These are phyloP conservation scores for Polyergus mexicanus DNA, from an alignment of 1,140 invertebrate species.

Conservation along the genomic window DNA sequence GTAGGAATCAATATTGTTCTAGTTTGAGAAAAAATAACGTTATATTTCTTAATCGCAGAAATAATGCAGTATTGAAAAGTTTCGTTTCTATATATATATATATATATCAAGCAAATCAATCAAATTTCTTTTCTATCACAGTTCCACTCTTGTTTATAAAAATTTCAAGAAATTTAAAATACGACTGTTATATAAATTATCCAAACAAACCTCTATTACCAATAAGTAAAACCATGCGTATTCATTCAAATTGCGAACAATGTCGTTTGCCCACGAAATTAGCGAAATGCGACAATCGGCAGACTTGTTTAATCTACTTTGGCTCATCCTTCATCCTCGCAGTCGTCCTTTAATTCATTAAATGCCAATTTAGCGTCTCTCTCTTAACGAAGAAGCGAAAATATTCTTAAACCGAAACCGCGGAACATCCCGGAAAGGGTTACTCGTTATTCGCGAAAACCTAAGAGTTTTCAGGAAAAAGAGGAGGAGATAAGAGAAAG, in stretches of 20 bases:
- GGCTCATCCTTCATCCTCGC: slow-evolving; percentile 36
- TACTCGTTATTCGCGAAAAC: slow-evolving; percentile 42
- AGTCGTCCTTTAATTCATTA: slow-evolving; percentile 83
- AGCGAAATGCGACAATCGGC: slow-evolving; percentile 75
- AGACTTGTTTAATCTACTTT: slow-evolving; percentile 80
- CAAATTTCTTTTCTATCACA: not conserved
- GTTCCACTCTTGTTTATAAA: not conserved
- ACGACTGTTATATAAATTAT: not conserved
- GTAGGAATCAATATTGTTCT: not conserved
- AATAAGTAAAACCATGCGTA: slow-evolving; percentile 12
- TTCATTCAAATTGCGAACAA: slow-evolving; percentile 12
- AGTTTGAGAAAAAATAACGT: not conserved
- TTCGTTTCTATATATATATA: not conserved
- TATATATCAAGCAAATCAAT: not conserved
- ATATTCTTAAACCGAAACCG: slow-evolving; percentile 72
- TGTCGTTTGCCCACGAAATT: slow-evolving; percentile 74
- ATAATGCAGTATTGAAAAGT: not conserved
- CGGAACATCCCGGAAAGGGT: slow-evolving; percentile 51
- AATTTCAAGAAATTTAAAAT: not conserved
- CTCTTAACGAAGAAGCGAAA: slow-evolving; percentile 77
- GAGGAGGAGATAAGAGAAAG: not conserved
- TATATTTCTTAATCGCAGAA: not conserved
- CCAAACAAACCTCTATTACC: not conserved
- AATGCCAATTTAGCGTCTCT: slow-evolving; percentile 74
- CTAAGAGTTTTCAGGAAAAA: slow-evolving; percentile 37